Base-by-base conservation (phyloP, 2,113 vertebrate species). In the Phoxinus phoxinus region DNA sequence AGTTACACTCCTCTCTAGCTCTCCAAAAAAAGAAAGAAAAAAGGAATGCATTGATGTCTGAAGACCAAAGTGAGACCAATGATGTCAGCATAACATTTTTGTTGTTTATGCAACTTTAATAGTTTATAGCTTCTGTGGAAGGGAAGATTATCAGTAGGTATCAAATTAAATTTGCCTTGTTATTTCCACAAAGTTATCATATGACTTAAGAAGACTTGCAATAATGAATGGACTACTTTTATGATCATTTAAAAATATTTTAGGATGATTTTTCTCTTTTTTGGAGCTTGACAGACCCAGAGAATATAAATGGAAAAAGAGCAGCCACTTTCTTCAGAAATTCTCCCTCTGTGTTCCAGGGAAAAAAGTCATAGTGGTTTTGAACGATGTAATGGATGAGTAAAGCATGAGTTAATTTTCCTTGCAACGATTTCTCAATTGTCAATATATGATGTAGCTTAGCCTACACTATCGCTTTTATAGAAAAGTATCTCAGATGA, bases 371-470 rank as follows among this genome's bases (percentile, higher is more conserved):
- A 73, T 25, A 27, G 4, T 3, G 37, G 12, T 17, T 73, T 46
- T 46, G 23, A 46, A 25, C 0, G 5, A 46, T 15, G 12, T 44
- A 41, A 73, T 9, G 37, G 71, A 73, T 44, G 37, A 61, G 23
- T 12, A 63, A 63, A 63, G 1, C 32, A 32, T 71, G 17, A 76
- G 25, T 53, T 30, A 10, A 32, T 48, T 77, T 75, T 25, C 46
- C 15, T 19, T 75, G 23, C 44, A 46, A 75, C 5, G 44, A 27
- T 75, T 46, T 75, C 3, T 79, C 27, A 25, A 6, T 53, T 25
- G 56, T 76, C 74, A 53, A 23, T 48, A 32, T 51, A 53, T 41
- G 53, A 59, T 79, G 53, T n/a, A 37, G 76, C 71, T 74, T 46
- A 74, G 67, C 15, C 23, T 63, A 63, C 80, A 51, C 63, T 2